Evolutionary conservation across 2,797 vertebrate species (phyloP).

Genomic region (Sciurus vulgaris): DNA sequence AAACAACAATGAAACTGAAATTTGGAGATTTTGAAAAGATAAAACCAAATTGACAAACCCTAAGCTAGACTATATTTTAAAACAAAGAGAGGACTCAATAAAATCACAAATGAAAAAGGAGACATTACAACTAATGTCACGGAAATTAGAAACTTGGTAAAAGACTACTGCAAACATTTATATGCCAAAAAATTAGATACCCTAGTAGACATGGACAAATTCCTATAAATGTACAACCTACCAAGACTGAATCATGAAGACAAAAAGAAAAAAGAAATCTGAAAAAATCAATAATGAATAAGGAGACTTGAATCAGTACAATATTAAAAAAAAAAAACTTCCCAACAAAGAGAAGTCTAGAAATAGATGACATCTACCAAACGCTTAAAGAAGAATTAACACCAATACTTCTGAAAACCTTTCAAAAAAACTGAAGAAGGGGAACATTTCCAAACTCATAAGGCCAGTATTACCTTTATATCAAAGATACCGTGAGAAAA

Average conservation of each 20-base stretch:
- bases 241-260: neutral
- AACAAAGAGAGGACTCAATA: neutral
- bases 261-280: neutral
- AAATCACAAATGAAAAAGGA: neutral
- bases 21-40: neutral
- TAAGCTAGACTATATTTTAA: neutral
- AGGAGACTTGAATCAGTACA: neutral
- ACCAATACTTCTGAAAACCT: neutral
- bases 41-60: neutral
- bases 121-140: neutral
- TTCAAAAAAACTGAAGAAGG: neutral
- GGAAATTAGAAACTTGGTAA: neutral
- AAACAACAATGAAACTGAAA: neutral
- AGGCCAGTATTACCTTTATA: neutral
- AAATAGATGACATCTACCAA: neutral
- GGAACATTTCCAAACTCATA: neutral
- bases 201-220: neutral
- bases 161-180: neutral
- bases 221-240: neutral
- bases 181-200: neutral
- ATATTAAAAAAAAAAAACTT: neutral
- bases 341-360: neutral
- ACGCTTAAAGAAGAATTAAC: neutral
- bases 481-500: neutral
- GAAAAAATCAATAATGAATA: neutral